These are phyloP conservation scores for Orius insidiosus DNA, from an alignment of 1,140 invertebrate species.

Conservation along the genomic window DNA sequence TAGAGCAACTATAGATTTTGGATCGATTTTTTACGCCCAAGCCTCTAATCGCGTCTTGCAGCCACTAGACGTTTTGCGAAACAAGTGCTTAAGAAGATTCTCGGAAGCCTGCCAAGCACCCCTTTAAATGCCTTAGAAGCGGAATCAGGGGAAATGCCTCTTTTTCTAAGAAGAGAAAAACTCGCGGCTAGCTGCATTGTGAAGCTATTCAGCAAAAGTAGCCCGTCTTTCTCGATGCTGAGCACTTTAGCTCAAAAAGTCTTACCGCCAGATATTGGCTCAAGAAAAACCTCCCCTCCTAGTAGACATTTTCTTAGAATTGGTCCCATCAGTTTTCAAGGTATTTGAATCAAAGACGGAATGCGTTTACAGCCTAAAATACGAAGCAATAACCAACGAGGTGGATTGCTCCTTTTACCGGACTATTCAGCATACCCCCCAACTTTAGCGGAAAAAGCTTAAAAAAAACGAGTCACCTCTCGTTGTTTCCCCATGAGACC, in stretches of 20 bases:
- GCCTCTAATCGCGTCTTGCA: background rate
- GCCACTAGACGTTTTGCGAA: background rate
- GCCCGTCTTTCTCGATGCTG: background rate
- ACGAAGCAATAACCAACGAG: no score
- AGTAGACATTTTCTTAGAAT: background rate
- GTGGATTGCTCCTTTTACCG: no score
- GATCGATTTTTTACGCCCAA: background rate
- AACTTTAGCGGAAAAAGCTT: no score
- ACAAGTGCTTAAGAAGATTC: background rate
- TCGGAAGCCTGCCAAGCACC: background rate
- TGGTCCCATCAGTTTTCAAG: no score
- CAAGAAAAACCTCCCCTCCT: conserved; percentile 2
- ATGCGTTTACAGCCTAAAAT: no score
- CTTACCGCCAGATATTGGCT: background rate
- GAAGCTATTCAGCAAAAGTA: background rate
- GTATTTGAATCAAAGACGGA: no score
- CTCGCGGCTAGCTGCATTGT: background rate
- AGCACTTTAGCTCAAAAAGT: background rate
- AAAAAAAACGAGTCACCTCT: no score
- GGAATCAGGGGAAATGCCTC: background rate
- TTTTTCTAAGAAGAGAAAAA: background rate
- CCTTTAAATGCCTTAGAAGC: background rate
- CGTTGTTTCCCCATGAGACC: no score
- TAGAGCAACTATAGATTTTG: background rate
- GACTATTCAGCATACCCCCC: no score